phyloP scores from a whole-genome alignment of 1,140 invertebrate genomes.

The Choristoneura fumiferana region DNA sequence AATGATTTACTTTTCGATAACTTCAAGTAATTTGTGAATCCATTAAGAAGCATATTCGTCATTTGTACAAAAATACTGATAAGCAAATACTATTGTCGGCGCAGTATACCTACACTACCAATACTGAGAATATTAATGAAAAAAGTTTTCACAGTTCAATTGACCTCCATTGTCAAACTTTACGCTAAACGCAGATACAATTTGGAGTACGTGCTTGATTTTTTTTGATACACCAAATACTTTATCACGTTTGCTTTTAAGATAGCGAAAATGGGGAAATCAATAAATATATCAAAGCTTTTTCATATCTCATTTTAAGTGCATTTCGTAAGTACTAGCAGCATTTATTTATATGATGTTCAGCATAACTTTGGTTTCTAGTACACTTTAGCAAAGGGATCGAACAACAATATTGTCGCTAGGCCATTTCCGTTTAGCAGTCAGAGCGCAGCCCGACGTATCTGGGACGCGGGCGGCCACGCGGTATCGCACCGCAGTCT shows the following conservation, averaged over 20 bases:
- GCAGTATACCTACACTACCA: no score
- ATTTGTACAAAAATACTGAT: no score
- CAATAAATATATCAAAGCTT: conserved; percentile 4
- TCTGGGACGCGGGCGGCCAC: conserved; percentile 53
- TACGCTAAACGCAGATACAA: no score
- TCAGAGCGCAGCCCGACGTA: conserved; percentile 53
- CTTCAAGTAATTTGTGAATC: no score
- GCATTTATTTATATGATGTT: background rate
- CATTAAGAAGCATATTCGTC: no score
- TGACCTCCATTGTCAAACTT: no score
- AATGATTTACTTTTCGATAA: no score
- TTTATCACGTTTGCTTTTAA: background rate
- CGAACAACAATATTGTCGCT: conserved; percentile 71
- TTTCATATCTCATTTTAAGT: background rate
- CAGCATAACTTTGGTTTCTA: conserved; percentile 30
- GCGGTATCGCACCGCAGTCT: conserved; percentile 33
- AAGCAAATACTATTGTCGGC: no score
- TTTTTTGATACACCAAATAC: no score
- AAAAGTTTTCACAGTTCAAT: no score
- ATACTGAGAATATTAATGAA: no score
- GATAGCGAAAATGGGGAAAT: background rate
- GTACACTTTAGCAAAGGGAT: conserved; percentile 33
- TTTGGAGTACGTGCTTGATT: no score
- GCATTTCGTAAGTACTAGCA: background rate
- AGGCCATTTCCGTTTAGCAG: conserved; percentile 68